Evolutionary conservation across 2,113 vertebrate genomes (phyloP).

Genomic region (Lasiurus borealis): DNA sequence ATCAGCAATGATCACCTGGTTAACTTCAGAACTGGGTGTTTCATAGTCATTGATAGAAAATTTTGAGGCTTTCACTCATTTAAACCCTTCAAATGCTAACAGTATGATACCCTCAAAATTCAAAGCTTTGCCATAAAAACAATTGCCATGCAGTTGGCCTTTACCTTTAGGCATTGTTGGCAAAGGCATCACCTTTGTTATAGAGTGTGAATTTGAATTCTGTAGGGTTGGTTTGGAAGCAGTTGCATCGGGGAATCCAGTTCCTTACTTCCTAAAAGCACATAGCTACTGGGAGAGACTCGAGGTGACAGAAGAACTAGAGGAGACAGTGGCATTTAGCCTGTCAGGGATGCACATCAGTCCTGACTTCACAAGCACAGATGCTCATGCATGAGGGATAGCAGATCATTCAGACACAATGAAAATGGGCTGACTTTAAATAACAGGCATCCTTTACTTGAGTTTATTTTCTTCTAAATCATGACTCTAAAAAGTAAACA

Average conservation of each 20-base stretch:
- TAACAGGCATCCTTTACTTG: conserved; percentile 50
- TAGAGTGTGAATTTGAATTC: neutral
- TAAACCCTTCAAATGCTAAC: neutral
- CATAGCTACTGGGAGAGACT: neutral
- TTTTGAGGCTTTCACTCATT: neutral
- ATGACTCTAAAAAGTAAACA: conserved; percentile 61
- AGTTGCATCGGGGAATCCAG: neutral
- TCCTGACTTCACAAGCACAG: neutral
- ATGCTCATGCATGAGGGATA: neutral
- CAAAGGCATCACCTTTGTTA: neutral
- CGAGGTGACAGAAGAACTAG: neutral
- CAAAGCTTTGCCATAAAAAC: neutral
- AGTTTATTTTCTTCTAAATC: conserved; percentile 47
- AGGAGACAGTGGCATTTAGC: neutral
- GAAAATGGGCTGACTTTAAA: conserved; percentile 51
- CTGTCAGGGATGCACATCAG: neutral
- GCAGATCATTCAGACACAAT: conserved; percentile 27
- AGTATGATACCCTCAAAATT: neutral
- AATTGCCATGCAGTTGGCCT: neutral
- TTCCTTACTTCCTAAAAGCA: neutral
- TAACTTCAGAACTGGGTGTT: neutral
- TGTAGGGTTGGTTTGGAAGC: neutral
- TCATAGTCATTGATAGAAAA: neutral
- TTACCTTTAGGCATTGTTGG: neutral
- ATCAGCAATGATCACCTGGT: neutral